Evolutionary conservation across 2,113 vertebrate species (phyloP), one percentile per base, ranked within the genome.

Genomic region (Paramisgurnus dabryanus): DNA sequence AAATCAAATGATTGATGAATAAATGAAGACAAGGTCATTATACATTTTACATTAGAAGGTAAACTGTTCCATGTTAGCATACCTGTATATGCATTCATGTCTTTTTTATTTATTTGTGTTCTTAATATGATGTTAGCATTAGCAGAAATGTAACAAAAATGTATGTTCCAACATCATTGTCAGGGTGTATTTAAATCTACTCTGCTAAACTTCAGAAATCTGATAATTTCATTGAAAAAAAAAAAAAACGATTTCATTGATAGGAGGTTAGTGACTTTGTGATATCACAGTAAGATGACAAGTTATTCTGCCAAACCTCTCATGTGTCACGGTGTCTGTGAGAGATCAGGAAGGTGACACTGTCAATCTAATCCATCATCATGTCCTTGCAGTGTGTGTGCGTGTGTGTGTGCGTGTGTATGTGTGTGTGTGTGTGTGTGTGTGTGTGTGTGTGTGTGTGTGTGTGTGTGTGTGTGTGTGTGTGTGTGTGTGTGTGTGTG

Each of bases 331-430:
- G 72, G 17, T 80, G 67, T 84, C 55, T 72, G 45, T 74, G 43
- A 45, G 39, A 79, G 79, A 84, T 81, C 79, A 78, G 74, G 76
- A 86, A 86, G 76, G 78, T 80, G 85, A 85, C 80, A 84, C 71
- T 78, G 74, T 84, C 82, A 85, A 86, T 82, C 79, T 57, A 68
- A 79, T 78, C 63, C 81, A 45, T 34, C 69, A 47, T 74, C 39
- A 58, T 75, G 70, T 86, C 88, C 90, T 90, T 6, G 86, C 77
- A 90, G 87, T 86, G 86, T 86, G 88, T 86, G 82, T 89, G 86
- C 79, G 88, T 87, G 89, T 90, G 63, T n/a, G 43, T 79, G 66
- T 72, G 34, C 18, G 53, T 34, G 60, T 50, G 41, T 64, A 15
- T 67, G 39, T 27, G 88, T 87, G 89, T 91, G 67, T n/a, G 84